Percentiles rank a stretch among this genome's conserved stretches.
Conservation (phyloP, 2,113 vertebrate species). For the Mobula hypostoma region DNA sequence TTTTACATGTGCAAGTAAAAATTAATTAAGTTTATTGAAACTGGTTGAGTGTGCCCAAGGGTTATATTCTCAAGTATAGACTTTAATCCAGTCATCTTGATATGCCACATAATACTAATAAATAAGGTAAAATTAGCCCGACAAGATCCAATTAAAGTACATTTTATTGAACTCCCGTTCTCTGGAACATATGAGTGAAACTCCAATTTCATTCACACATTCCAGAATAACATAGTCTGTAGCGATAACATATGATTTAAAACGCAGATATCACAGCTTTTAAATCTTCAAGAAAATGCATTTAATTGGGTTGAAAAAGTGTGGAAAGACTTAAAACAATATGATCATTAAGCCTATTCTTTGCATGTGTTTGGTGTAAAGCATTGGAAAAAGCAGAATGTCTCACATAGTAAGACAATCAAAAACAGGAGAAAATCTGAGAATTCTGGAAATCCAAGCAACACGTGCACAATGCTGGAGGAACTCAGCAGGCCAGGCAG, state of each 20-base stretch:
- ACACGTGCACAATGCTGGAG: too few species aligned
- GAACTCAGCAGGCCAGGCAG: too few species aligned
- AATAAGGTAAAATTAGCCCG: background rate
- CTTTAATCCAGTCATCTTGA: conserved; percentile 7
- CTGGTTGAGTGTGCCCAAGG: background rate
- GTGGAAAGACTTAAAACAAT: background rate
- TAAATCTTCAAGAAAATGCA: background rate
- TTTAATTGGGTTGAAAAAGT: background rate
- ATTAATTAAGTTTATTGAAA: conserved; percentile 27
- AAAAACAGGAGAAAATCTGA: too few species aligned
- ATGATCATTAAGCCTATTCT: conserved; percentile 4
- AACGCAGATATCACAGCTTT: background rate
- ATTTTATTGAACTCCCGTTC: background rate
- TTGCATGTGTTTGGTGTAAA: background rate
- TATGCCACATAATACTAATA: background rate
- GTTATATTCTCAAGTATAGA: background rate
- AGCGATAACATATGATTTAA: background rate
- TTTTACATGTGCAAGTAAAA: background rate
- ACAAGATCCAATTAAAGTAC: conserved; percentile 9
- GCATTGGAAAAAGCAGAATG: background rate
- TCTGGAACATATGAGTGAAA: too few species aligned
- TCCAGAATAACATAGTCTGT: background rate
- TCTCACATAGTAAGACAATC: background rate
- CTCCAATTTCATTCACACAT: background rate
- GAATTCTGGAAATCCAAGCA: too few species aligned